Conservation (phyloP, 2,888 invertebrate species). For the Himalopsyche tibetana region DNA sequence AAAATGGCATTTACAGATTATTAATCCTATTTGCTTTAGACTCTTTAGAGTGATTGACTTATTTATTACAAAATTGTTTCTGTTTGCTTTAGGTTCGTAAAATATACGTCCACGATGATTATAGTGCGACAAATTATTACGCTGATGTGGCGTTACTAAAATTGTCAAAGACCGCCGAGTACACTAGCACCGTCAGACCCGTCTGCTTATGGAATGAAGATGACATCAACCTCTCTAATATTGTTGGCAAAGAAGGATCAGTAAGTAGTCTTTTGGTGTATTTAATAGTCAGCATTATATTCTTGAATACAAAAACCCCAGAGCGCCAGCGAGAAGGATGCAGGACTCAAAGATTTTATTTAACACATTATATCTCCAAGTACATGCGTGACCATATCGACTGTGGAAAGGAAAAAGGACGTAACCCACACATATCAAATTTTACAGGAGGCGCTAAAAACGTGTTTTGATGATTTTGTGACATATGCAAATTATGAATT, state of each 20-base stretch:
- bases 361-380: background rate
- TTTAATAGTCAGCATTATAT: too few species aligned
- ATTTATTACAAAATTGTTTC: background rate
- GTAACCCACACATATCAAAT: too few species aligned
- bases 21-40: background rate
- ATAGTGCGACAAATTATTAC: slow-evolving; percentile 76
- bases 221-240: slow-evolving; percentile 70
- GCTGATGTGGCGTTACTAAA: slow-evolving; percentile 78
- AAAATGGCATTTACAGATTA: background rate
- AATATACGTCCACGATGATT: slow-evolving; percentile 77
- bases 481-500: too few species aligned
- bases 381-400: too few species aligned
- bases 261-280: slow-evolving; percentile 69
- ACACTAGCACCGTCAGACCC: slow-evolving; percentile 77
- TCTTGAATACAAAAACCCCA: too few species aligned
- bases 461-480: too few species aligned
- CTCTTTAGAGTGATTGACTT: background rate
- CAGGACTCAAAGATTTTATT: too few species aligned
- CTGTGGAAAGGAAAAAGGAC: too few species aligned
- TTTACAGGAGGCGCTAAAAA: too few species aligned
- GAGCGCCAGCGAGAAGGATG: too few species aligned
- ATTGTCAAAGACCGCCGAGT: slow-evolving; percentile 74
- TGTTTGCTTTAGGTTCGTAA: slow-evolving; percentile 71
- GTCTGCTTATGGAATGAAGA: slow-evolving; percentile 80
- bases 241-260: slow-evolving; percentile 75